phyloP scores from a whole-genome alignment of 2,113 vertebrate species.

The Brachirus orientalis region DNA sequence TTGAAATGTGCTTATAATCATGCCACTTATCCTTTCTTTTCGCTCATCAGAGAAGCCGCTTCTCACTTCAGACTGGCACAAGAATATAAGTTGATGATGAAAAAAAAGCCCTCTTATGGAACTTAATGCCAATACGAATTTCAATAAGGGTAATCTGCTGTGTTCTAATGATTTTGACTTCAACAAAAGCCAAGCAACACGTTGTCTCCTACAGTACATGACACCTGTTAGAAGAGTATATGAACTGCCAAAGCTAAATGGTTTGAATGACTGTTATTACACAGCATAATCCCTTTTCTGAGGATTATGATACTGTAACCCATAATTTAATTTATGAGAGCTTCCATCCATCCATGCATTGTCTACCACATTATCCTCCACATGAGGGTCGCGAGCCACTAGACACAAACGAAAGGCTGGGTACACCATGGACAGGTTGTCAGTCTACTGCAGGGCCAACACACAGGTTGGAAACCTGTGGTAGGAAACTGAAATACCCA shows the following conservation, averaged over 20 bases:
- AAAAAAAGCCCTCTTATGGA: conserved; percentile 4
- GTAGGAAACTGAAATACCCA: background rate
- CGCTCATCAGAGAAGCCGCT: background rate
- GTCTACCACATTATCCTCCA: too few species aligned
- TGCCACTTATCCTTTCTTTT: conserved; percentile 7
- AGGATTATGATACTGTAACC: too few species aligned
- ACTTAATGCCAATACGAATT: conserved; percentile 28
- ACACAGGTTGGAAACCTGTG: too few species aligned
- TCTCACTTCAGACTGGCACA: conserved; percentile 13
- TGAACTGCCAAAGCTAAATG: conserved; percentile 23
- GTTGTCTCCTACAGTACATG: conserved; percentile 1
- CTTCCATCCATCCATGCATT: too few species aligned
- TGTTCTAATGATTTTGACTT: conserved; percentile 9
- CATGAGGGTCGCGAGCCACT: too few species aligned
- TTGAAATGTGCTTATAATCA: conserved; percentile 26
- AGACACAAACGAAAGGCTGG: too few species aligned
- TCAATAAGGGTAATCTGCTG: conserved; percentile 2
- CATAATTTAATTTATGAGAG: too few species aligned
- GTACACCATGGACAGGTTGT: too few species aligned
- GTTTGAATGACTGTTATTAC: too few species aligned
- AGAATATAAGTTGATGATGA: conserved; percentile 4
- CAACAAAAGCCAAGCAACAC: conserved; percentile 8
- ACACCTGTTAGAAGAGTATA: conserved; percentile 14
- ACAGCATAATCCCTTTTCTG: too few species aligned
- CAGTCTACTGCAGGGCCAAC: too few species aligned